phyloP scores from a whole-genome alignment of 2,797 vertebrate genomes.

The Gymnoscopelus microlampas region DNA sequence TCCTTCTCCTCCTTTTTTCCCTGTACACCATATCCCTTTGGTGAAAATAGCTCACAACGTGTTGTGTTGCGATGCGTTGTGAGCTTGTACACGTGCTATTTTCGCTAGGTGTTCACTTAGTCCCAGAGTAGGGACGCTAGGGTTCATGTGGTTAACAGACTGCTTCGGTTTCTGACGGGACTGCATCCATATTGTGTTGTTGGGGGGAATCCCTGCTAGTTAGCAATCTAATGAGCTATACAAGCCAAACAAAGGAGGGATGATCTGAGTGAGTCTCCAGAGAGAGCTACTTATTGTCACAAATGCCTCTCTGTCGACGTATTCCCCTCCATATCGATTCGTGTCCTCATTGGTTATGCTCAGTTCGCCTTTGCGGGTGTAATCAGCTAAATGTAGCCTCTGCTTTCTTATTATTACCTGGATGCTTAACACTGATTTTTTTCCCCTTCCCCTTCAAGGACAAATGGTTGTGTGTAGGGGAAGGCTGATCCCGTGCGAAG shows the following conservation, averaged over 20 bases:
- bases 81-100: too few species aligned
- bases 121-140: too few species aligned
- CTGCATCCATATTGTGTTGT: slow-evolving; percentile 48
- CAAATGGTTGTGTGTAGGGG: slow-evolving; percentile 85
- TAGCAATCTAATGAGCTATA: slow-evolving; percentile 62
- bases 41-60: too few species aligned
- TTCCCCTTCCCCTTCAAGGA: slow-evolving; percentile 86
- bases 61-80: too few species aligned
- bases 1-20: too few species aligned
- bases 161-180: slow-evolving; percentile 49
- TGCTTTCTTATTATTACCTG: slow-evolving; percentile 75
- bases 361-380: slow-evolving; percentile 42
- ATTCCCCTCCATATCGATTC: slow-evolving; percentile 54
- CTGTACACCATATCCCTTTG: too few species aligned
- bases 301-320: slow-evolving; percentile 46
- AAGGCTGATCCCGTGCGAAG: slow-evolving; percentile 88
- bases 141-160: slow-evolving; percentile 12
- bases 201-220: slow-evolving; percentile 49
- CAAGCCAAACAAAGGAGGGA: slow-evolving; percentile 57
- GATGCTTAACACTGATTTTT: slow-evolving; percentile 65
- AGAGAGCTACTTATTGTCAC: slow-evolving; percentile 63
- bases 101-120: too few species aligned
- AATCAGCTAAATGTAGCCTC: slow-evolving; percentile 73
- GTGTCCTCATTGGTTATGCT: slow-evolving; percentile 51
- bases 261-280: slow-evolving; percentile 43